Evolutionary conservation across 2,113 vertebrate genomes (phyloP).

Genomic region (Dasyornis broadbenti): DNA sequence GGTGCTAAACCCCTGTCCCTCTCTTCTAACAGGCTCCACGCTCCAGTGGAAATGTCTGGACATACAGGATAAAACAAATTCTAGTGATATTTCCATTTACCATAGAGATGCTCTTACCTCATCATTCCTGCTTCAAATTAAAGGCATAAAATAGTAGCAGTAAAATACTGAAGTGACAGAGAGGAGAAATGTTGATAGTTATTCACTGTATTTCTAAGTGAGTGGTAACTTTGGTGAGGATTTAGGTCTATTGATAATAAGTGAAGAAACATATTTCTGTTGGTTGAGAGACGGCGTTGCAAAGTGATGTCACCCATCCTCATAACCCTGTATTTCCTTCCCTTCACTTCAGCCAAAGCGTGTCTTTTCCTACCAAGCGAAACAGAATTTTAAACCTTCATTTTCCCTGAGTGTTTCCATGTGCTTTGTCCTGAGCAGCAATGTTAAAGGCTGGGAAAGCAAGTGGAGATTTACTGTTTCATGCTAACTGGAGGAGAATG

Average conservation of each 20-base stretch:
- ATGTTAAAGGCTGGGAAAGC: not conserved
- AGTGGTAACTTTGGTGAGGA: not conserved
- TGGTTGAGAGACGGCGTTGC: not conserved
- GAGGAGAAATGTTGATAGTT: not conserved
- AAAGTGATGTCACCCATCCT: not conserved
- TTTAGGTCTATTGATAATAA: not conserved
- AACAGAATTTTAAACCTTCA: not conserved
- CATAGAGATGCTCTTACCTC: constrained; percentile 8
- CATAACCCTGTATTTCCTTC: not conserved
- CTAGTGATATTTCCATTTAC: not conserved
- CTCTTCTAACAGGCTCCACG: not conserved
- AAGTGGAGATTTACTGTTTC: not conserved
- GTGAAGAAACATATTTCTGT: not conserved
- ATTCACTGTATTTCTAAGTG: not conserved
- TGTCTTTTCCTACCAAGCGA: not conserved
- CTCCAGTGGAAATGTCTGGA: not conserved
- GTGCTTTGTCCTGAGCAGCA: not conserved
- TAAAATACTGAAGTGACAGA: not conserved
- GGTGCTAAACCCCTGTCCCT: constrained; percentile 1
- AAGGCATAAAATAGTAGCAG: not conserved
- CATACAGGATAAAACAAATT: not conserved
- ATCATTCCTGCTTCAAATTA: constrained; percentile 12
- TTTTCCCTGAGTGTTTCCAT: constrained; percentile 18
- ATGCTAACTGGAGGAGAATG: not conserved
- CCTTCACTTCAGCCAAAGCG: not conserved